Evolutionary conservation across 1,140 invertebrate genomes (phyloP).

Genomic region (Drosophila pseudoananassae): DNA sequence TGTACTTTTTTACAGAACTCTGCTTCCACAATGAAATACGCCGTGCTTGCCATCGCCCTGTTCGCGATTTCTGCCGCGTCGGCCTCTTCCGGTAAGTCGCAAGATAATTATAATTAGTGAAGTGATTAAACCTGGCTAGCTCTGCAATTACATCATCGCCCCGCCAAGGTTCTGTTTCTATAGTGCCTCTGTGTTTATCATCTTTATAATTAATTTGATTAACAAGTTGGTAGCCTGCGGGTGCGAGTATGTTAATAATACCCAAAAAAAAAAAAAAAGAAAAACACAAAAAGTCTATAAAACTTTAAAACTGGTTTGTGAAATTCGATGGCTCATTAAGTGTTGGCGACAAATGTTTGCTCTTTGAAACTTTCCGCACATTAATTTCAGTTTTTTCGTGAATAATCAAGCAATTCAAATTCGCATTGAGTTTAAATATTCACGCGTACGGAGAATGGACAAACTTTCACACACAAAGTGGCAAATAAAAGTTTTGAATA

Average conservation of each 20-base stretch:
- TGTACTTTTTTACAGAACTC: constrained; percentile 23
- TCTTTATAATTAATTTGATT: constrained; percentile 47
- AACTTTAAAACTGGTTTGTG: constrained; percentile 32
- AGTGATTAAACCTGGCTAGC: constrained; percentile 1
- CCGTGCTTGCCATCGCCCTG: constrained; percentile 56
- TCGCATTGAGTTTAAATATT: constrained; percentile 9
- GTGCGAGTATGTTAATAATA: constrained; percentile 41
- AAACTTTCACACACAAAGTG: constrained; percentile 27
- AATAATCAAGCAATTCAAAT: constrained; percentile 24
- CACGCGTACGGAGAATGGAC: constrained; percentile 6
- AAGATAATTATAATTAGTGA: constrained; percentile 10
- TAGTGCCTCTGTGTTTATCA: constrained; percentile 3
- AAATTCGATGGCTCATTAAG: constrained; percentile 41
- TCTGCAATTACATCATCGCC: constrained; percentile 47
- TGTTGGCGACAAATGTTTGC: constrained; percentile 39
- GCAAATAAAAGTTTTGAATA: not conserved
- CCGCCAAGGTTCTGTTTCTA: constrained; percentile 1
- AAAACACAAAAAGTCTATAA: constrained; percentile 6
- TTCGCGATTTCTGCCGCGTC: constrained; percentile 46
- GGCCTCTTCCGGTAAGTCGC: constrained; percentile 66
- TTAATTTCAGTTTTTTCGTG: constrained; percentile 10
- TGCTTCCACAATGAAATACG: constrained; percentile 59
- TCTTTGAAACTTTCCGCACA: constrained; percentile 40
- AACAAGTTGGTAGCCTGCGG: constrained; percentile 18
- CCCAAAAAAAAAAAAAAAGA: constrained; percentile 5